Evolutionary conservation across 2,888 invertebrate genomes (phyloP).

Genomic region (Chaetogeoica ovagalla): DNA sequence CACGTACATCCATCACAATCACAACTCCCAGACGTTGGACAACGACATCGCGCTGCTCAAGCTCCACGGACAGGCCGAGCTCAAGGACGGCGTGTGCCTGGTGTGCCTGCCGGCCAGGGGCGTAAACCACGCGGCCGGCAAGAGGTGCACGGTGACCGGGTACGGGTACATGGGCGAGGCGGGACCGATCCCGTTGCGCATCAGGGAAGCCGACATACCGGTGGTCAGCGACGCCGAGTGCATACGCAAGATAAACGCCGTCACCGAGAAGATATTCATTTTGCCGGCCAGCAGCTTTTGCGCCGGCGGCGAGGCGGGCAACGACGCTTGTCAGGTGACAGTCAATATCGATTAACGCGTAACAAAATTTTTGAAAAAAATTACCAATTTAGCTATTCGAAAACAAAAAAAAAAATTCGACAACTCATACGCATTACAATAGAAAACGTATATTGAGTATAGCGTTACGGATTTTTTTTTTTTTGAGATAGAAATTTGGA

Average conservation of each 20-base stretch:
- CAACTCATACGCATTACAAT: no score
- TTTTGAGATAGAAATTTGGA: no score
- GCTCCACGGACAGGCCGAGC: conserved; percentile 83
- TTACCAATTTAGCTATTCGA: no score
- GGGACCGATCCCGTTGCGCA: conserved; percentile 86
- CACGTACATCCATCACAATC: conserved; percentile 93
- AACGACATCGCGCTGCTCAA: conserved; percentile 92
- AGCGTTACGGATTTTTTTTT: no score
- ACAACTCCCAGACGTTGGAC: conserved; percentile 90
- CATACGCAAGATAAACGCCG: conserved; percentile 88
- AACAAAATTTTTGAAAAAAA: no score
- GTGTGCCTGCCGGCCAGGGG: conserved; percentile 88
- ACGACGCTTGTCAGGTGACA: conserved; percentile 86
- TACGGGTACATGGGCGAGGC: conserved; percentile 96
- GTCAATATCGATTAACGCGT: no score
- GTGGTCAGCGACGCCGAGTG: conserved; percentile 92
- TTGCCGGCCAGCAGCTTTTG: conserved; percentile 91
- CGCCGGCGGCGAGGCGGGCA: conserved; percentile 89
- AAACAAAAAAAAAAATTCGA: no score
- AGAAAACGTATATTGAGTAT: no score
- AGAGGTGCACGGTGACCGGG: conserved; percentile 89
- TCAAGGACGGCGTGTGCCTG: conserved; percentile 81
- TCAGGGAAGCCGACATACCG: conserved; percentile 87
- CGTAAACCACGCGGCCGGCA: conserved; percentile 85
- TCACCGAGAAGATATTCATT: conserved; percentile 92